Conservation (phyloP, 35 echinoderm and acorn worm genomes). For the Diadema setosum region DNA sequence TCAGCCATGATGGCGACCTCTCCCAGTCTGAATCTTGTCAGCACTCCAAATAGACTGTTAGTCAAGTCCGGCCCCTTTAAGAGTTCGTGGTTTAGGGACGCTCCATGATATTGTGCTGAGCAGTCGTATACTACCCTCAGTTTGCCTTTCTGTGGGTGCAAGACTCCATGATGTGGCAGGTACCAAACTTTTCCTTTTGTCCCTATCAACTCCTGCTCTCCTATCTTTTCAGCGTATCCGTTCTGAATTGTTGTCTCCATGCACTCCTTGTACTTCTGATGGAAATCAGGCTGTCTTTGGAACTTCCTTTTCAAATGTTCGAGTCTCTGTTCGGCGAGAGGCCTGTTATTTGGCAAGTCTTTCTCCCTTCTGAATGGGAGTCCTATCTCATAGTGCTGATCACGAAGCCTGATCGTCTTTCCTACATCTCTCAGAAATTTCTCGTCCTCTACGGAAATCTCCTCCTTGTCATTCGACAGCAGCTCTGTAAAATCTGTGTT, state of each 20-base stretch:
- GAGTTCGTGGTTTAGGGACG: slow-evolving; percentile 40
- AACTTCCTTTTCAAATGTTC: not conserved
- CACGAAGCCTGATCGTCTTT: too few species aligned
- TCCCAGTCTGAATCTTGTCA: slow-evolving; percentile 23
- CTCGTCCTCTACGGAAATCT: too few species aligned
- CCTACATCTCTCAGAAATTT: too few species aligned
- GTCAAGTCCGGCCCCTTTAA: slow-evolving; percentile 43
- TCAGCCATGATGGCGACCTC: not conserved
- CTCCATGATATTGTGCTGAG: not conserved
- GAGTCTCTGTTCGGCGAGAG: slow-evolving; percentile 14
- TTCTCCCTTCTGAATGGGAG: slow-evolving; percentile 36
- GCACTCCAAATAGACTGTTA: slow-evolving; percentile 42
- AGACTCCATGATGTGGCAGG: slow-evolving; percentile 47
- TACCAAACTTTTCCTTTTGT: too few species aligned
- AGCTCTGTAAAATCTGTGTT: too few species aligned
- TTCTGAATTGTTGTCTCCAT: slow-evolving; percentile 43
- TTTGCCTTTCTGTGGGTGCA: slow-evolving; percentile 39
- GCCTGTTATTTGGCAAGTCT: slow-evolving; percentile 46
- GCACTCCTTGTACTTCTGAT: slow-evolving; percentile 19
- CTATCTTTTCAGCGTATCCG: slow-evolving; percentile 69
- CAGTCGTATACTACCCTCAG: slow-evolving; percentile 70
- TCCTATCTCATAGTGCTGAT: slow-evolving; percentile 39
- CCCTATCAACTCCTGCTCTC: too few species aligned
- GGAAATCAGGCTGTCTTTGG: not conserved
- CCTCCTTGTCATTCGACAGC: too few species aligned